phyloP scores from a whole-genome alignment of 2,113 vertebrate genomes.

The Prunella fulvescens region DNA sequence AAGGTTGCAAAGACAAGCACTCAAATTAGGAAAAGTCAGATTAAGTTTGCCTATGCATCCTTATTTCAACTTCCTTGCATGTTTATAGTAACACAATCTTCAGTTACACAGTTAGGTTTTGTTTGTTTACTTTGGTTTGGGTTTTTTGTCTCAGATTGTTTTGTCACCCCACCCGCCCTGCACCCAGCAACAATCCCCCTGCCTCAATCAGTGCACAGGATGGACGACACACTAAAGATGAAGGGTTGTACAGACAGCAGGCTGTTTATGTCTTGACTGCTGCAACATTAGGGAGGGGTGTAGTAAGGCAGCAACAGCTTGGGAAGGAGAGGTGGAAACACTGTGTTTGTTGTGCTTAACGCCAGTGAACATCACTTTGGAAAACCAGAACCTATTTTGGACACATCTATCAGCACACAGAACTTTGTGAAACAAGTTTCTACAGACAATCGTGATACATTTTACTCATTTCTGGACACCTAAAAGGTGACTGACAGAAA shows the following conservation, averaged over 20 bases:
- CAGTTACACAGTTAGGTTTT: neutral
- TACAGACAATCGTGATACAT: neutral
- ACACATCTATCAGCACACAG: neutral
- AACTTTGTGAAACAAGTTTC: neutral
- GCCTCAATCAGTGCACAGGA: constrained; percentile 68
- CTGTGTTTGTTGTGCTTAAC: neutral
- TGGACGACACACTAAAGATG: constrained; percentile 38
- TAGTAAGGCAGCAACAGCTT: neutral
- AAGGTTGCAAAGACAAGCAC: constrained; percentile 62
- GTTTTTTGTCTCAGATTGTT: neutral
- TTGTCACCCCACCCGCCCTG: neutral
- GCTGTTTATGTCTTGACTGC: neutral
- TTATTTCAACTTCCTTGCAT: constrained; percentile 6
- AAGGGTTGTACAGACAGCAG: neutral
- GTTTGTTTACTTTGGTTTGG: neutral
- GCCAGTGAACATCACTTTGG: neutral
- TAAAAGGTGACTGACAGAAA: neutral
- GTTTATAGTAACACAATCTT: neutral
- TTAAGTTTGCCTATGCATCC: constrained; percentile 56
- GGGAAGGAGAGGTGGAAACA: neutral
- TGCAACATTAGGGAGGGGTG: neutral
- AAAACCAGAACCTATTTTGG: neutral
- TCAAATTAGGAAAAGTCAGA: constrained; percentile 17
- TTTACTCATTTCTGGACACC: neutral
- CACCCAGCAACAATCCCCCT: neutral